Conservation (phyloP, 2,888 invertebrate genomes). For the Ptilodon capucinus region DNA sequence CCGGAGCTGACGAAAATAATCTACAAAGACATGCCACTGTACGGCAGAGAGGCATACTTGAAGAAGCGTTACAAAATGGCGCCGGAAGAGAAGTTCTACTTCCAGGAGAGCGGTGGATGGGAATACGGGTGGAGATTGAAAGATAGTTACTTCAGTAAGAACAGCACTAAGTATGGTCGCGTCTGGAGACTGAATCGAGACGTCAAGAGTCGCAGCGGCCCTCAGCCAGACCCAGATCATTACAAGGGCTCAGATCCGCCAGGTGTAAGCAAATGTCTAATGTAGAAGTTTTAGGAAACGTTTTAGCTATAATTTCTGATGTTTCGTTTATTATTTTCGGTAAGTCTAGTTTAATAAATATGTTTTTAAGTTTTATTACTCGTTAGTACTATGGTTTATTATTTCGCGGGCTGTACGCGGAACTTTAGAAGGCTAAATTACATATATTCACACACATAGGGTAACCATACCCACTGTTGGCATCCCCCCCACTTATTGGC, state of each 20-base stretch:
- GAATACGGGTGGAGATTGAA: slow-evolving; percentile 49
- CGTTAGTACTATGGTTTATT: no score
- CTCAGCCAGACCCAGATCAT: slow-evolving; percentile 47
- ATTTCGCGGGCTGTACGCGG: no score
- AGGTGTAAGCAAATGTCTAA: slow-evolving; percentile 4
- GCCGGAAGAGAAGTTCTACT: slow-evolving; percentile 53
- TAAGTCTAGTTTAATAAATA: neutral
- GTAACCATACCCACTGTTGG: no score
- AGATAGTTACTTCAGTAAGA: slow-evolving; percentile 40
- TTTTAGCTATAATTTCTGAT: neutral
- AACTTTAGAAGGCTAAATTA: no score
- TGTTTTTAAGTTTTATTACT: neutral
- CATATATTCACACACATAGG: no score
- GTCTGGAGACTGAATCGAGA: slow-evolving; percentile 40
- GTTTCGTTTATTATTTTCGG: neutral
- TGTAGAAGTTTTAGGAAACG: neutral
- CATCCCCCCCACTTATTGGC: no score
- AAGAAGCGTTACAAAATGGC: slow-evolving; percentile 34
- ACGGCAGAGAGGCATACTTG: slow-evolving; percentile 46
- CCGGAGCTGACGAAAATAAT: slow-evolving; percentile 37
- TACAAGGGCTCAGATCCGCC: slow-evolving; percentile 33
- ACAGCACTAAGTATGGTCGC: slow-evolving; percentile 33
- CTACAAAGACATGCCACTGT: slow-evolving; percentile 45
- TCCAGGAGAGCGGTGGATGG: slow-evolving; percentile 38
- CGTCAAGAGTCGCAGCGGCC: slow-evolving; percentile 41